Percentiles rank a stretch among this genome's conserved stretches.
These are phyloP conservation scores for Florisuga fusca DNA, from an alignment of 2,797 vertebrate genomes.

Conservation along the genomic window DNA sequence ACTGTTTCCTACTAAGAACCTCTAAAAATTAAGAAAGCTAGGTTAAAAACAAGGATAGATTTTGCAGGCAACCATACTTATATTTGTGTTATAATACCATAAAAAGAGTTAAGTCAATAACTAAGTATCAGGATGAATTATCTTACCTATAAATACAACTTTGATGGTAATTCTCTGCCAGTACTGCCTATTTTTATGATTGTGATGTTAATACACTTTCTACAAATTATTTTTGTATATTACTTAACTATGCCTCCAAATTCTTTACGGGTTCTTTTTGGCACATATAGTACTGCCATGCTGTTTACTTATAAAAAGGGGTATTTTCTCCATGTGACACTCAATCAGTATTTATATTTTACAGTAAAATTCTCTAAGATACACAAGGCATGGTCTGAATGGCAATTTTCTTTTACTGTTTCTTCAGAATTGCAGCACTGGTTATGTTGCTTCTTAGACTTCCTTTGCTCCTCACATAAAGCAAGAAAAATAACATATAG, in stretches of 20 bases:
- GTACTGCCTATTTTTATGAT: background rate
- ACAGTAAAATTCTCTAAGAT: background rate
- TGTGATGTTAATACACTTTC: background rate
- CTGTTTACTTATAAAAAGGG: background rate
- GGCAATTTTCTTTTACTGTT: background rate
- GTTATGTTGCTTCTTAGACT: background rate
- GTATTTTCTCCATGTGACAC: background rate
- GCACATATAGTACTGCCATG: background rate
- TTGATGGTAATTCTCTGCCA: background rate
- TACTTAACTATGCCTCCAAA: background rate
- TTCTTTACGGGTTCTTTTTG: background rate
- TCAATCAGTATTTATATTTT: background rate
- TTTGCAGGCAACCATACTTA: background rate
- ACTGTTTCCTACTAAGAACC: background rate
- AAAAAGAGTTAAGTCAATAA: background rate
- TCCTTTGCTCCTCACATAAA: background rate
- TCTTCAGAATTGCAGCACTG: background rate
- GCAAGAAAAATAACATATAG: background rate
- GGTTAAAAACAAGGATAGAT: background rate
- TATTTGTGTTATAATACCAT: background rate
- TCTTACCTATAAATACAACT: background rate
- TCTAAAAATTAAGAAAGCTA: background rate
- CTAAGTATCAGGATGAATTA: background rate
- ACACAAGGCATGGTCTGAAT: background rate
- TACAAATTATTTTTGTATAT: background rate